Evolutionary conservation across 1,140 invertebrate genomes (phyloP).

Genomic region (Eulimnadia texana): DNA sequence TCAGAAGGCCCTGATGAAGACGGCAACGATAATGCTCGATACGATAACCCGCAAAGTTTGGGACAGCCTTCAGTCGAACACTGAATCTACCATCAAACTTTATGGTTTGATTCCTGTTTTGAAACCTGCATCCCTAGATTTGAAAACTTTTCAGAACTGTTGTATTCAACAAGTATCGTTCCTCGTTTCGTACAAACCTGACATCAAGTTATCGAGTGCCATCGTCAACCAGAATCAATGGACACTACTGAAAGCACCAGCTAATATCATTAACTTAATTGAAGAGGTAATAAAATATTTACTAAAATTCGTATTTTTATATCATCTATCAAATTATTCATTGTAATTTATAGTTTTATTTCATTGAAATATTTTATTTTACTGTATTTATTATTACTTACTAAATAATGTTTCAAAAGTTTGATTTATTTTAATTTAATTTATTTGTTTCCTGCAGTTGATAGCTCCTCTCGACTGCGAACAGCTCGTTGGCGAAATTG

Average conservation of each 20-base stretch:
- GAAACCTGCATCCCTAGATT: background rate
- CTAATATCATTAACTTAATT: background rate
- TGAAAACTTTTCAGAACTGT: background rate
- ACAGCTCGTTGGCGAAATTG: background rate
- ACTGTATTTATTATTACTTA: no score
- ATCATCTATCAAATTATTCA: background rate
- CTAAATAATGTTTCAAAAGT: no score
- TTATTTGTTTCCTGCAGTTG: no score
- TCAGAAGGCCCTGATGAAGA: background rate
- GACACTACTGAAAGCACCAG: background rate
- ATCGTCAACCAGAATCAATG: background rate
- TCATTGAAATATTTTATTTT: background rate
- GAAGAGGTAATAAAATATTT: background rate
- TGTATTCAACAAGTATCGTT: background rate
- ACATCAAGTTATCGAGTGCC: background rate
- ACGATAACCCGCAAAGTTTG: background rate
- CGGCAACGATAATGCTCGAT: background rate
- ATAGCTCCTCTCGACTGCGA: background rate
- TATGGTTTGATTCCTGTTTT: background rate
- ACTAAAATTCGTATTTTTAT: no score
- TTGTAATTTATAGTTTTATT: background rate
- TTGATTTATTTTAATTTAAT: no score
- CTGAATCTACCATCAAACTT: background rate
- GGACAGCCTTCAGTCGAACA: no score
- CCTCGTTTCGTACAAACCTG: background rate